phyloP scores from a whole-genome alignment of 2,113 vertebrate species.

The Phyllostomus discolor region DNA sequence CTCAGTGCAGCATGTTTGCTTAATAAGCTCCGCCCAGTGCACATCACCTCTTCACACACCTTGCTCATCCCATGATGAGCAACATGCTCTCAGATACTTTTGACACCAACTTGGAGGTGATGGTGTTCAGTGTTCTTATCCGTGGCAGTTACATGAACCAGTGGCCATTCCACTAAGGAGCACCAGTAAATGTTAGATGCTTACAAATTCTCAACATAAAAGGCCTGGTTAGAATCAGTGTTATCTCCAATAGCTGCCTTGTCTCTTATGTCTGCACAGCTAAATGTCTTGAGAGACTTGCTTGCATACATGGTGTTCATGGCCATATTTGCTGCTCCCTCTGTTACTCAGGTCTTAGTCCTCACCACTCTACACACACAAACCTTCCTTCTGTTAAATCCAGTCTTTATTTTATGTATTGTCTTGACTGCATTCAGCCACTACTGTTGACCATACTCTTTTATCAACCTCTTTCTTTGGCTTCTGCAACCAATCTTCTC shows the following conservation, averaged over 20 bases:
- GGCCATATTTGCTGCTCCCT: neutral
- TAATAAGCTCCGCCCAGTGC: neutral
- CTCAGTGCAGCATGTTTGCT: neutral
- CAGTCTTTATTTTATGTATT: neutral
- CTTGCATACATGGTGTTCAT: neutral
- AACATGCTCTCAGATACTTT: neutral
- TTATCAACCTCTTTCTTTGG: neutral
- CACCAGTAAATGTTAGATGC: neutral
- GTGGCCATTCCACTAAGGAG: neutral
- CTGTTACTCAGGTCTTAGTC: neutral
- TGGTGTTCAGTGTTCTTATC: neutral
- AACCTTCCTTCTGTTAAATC: neutral
- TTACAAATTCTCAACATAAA: neutral
- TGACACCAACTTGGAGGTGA: neutral
- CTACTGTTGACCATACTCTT: neutral
- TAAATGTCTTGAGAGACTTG: neutral
- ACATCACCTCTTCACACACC: neutral
- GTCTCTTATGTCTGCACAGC: neutral
- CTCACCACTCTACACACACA: neutral
- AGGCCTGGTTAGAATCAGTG: neutral
- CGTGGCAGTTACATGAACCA: neutral
- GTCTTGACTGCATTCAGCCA: neutral
- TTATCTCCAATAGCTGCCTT: neutral
- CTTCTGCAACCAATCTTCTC: neutral
- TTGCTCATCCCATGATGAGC: neutral